Conservation (phyloP, 2,888 invertebrate species). For the Synergus laeviventris region DNA sequence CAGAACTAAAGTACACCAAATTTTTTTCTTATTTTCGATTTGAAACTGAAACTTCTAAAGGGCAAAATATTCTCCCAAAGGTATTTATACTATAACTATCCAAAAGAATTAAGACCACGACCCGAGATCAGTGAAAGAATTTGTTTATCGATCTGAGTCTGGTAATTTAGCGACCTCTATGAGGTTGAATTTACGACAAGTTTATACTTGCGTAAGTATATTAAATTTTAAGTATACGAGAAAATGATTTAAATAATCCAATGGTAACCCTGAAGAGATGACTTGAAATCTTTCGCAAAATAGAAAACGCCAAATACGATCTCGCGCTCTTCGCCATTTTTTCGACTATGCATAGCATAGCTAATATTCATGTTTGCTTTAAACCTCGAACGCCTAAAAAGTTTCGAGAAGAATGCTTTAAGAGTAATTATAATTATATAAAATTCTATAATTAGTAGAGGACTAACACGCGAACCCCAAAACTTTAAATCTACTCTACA, state of each 20-base stretch:
- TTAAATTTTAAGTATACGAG: slow-evolving; percentile 14
- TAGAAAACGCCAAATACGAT: slow-evolving; percentile 33
- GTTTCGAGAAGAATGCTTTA: slow-evolving; percentile 55
- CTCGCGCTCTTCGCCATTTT: slow-evolving; percentile 29
- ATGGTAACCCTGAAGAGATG: background rate
- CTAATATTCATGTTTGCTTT: slow-evolving; percentile 57
- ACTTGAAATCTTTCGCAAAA: background rate
- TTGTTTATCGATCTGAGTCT: slow-evolving; percentile 52
- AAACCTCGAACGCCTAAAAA: slow-evolving; percentile 37
- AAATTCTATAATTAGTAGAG: slow-evolving; percentile 54
- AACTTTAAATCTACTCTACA: slow-evolving; percentile 51
- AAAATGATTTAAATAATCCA: slow-evolving; percentile 2
- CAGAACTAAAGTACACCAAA: slow-evolving; percentile 68
- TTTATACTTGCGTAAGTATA: background rate
- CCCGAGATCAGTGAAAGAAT: slow-evolving; percentile 62
- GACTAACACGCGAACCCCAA: slow-evolving; percentile 52
- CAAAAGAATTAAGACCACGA: slow-evolving; percentile 47
- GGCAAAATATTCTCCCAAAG: slow-evolving; percentile 2
- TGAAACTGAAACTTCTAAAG: slow-evolving; percentile 55
- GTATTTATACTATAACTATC: slow-evolving; percentile 50
- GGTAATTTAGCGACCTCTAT: slow-evolving; percentile 62
- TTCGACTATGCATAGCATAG: slow-evolving; percentile 53
- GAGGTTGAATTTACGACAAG: slow-evolving; percentile 57
- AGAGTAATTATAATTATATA: slow-evolving; percentile 57
- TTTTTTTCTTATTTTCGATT: slow-evolving; percentile 64